Conservation (phyloP, 1,140 invertebrate genomes). For the Lordiphosa mommai region DNA sequence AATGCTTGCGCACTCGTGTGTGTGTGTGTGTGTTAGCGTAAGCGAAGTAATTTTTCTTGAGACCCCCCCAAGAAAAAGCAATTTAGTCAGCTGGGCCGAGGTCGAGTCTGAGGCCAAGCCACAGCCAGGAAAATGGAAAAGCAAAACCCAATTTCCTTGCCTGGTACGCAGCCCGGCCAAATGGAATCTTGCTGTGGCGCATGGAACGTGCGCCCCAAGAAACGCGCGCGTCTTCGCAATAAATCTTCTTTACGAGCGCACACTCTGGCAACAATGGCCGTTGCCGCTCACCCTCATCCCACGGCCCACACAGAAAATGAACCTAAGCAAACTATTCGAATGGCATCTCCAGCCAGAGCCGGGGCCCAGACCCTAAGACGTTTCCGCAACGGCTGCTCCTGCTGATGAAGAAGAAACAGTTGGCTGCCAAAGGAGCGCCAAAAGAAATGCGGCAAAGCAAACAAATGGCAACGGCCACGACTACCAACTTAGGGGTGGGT, state of each 20-base stretch:
- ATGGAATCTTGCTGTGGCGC: constrained; percentile 61
- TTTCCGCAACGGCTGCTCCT: constrained; percentile 22
- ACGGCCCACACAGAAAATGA: constrained; percentile 57
- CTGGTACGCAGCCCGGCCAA: constrained; percentile 43
- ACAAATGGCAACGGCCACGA: constrained; percentile 55
- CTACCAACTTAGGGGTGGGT: constrained; percentile 45
- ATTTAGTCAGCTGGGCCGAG: constrained; percentile 65
- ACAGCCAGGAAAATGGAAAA: constrained; percentile 53
- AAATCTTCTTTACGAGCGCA: constrained; percentile 79
- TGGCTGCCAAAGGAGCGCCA: constrained; percentile 41
- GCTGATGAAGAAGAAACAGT: constrained; percentile 51
- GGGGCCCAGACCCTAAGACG: constrained; percentile 54
- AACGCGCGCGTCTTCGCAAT: constrained; percentile 79
- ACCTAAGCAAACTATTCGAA: constrained; percentile 79
- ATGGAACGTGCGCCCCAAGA: constrained; percentile 60
- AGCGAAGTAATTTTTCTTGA: constrained; percentile 71
- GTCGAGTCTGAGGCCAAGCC: constrained; percentile 41
- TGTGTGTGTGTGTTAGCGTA: constrained; percentile 23
- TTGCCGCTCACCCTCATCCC: constrained; percentile 24
- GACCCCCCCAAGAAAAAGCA: constrained; percentile 58
- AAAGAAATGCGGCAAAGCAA: constrained; percentile 74
- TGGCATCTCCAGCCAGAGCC: constrained; percentile 50
- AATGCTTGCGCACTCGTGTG: constrained; percentile 4
- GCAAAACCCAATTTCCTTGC: constrained; percentile 72
- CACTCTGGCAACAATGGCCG: constrained; percentile 79